Evolutionary conservation across 2,113 vertebrate species (phyloP), one percentile per base, ranked within the genome.

Genomic region (Megaceryle maxima): DNA sequence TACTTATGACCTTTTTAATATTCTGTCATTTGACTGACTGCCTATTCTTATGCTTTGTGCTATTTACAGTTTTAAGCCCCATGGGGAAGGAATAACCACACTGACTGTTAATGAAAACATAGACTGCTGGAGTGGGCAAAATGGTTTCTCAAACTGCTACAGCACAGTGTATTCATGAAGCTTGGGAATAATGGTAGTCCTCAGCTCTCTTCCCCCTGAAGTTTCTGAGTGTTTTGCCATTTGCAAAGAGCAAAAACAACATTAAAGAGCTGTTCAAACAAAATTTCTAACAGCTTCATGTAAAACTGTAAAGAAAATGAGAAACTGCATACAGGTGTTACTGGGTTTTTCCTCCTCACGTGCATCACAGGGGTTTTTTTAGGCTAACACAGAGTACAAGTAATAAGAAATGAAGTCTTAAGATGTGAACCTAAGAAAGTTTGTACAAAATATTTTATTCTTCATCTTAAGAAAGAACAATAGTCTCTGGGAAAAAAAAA

Each of bases 1-100:
- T 88, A 46, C 53, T 60, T 44, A 33, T 68, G 80, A 93, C 66
- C 88, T 95, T 96, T 93, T 81, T 31, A 92, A 75, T 94, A 94
- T 93, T 95, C 94, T 76, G 39, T 43, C 76, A 31, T 60, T 92
- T 85, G 62, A 62, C 64, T 77, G 50, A 33, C 72, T 94, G 67
- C 51, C 59, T 94, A 8, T 80, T 87, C 88, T 95, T 80, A 35
- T 55, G 90, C 78, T 59, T 96, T 90, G 44, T 92, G 74, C 68
- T 92, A 18, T 87, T 95, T 87, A n/a, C 41, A 50, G 57, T 74
- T 87, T 89, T 77, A 62, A 92, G 60, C 39, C 78, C 67, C 63
- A 8, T 19, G 51, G 48, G 68, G 74, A 87, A 70, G 72, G 78
- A 90, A 81, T 51, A 93, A 68, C 77, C 24, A 2, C 74, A 33